A percentile compares a stretch with the other conserved stretches of the same genome.
phyloP scores from a whole-genome alignment of 2,797 vertebrate genomes.

The Parotocinclus haroldoi region DNA sequence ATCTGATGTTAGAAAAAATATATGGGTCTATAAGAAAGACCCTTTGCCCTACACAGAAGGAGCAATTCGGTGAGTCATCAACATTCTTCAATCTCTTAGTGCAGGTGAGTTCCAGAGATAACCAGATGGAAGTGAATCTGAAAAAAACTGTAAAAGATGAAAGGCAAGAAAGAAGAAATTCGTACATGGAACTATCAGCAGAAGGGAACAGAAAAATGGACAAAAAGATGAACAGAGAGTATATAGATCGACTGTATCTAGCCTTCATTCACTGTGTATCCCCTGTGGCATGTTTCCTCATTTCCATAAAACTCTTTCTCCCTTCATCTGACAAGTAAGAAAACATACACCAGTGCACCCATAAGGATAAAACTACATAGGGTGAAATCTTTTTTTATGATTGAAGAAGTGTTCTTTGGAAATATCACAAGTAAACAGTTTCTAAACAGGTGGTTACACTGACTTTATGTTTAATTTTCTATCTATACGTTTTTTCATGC shows the following conservation, averaged over 20 bases:
- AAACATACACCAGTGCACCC: slow-evolving; percentile 56
- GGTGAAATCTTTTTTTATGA: too few relatives aligned
- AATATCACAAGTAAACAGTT: slow-evolving; percentile 9
- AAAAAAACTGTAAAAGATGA: slow-evolving; percentile 66
- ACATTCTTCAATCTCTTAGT: slow-evolving; percentile 55
- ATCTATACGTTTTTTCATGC: too few relatives aligned
- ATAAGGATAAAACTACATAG: slow-evolving; percentile 60
- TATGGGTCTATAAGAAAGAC: too few relatives aligned
- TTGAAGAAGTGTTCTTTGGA: not conserved
- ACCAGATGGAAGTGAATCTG: slow-evolving; percentile 63
- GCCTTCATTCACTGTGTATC: too few relatives aligned
- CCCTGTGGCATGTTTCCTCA: too few relatives aligned
- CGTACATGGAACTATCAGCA: slow-evolving; percentile 70
- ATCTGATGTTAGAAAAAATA: too few relatives aligned
- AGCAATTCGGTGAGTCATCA: slow-evolving; percentile 62
- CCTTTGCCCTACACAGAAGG: slow-evolving; percentile 54
- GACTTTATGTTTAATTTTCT: not conserved
- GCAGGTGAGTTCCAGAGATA: slow-evolving; percentile 62
- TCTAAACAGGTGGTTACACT: slow-evolving; percentile 6
- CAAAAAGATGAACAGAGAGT: slow-evolving; percentile 66
- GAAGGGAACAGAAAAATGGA: slow-evolving; percentile 33
- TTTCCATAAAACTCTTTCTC: too few relatives aligned
- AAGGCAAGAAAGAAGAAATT: slow-evolving; percentile 62
- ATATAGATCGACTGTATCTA: too few relatives aligned
- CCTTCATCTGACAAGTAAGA: slow-evolving; percentile 67